Evolutionary conservation across 2,888 invertebrate genomes (phyloP).

Genomic region (Eupsilia transversa): DNA sequence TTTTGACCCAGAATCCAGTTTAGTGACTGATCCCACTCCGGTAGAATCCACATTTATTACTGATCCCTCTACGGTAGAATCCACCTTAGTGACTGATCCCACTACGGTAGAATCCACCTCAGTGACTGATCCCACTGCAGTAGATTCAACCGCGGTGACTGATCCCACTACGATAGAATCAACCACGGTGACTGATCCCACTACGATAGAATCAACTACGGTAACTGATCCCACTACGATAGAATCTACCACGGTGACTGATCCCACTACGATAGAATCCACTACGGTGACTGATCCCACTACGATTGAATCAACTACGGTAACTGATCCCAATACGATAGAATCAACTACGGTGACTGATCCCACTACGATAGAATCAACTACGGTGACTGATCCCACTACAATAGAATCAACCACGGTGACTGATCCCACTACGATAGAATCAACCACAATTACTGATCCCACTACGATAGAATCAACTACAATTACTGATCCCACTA

Average conservation of each 20-base stretch:
- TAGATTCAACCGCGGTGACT: background rate
- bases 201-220: background rate
- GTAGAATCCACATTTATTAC: background rate
- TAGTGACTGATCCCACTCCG: too few relatives aligned
- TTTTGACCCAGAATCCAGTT: conserved; percentile 14
- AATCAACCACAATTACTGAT: background rate
- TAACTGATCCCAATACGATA: too few relatives aligned
- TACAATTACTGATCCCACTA: background rate
- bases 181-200: background rate
- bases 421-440: background rate
- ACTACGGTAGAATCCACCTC: background rate
- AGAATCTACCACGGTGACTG: background rate
- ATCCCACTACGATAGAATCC: too few relatives aligned
- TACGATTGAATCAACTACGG: background rate
- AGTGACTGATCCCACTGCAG: background rate
- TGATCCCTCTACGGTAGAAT: background rate
- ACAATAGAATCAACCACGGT: background rate
- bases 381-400: background rate
- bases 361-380: background rate
- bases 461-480: background rate
- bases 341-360: background rate
- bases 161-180: background rate
- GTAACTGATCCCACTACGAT: background rate
- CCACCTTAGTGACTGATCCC: background rate
- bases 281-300: background rate